Evolutionary conservation across 2,797 vertebrate genomes (phyloP).

Genomic region (Octomys mimax): DNA sequence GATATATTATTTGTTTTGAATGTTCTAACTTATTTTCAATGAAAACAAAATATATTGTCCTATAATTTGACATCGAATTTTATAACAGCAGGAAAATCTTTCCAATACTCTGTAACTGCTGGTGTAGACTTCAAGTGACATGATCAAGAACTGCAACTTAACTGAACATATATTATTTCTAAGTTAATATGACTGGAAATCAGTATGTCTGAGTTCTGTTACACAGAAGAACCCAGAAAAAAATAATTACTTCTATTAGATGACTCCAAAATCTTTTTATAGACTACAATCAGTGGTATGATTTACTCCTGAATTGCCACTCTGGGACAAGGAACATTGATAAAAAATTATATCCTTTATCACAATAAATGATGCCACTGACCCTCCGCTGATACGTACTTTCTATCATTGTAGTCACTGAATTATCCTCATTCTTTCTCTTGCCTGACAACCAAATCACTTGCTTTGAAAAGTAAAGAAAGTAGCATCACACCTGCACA

Average conservation of each 20-base stretch:
- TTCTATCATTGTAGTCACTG: background rate
- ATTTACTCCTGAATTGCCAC: slow-evolving; percentile 76
- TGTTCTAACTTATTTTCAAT: slow-evolving; percentile 55
- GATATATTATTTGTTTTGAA: slow-evolving; percentile 62
- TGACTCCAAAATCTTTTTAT: slow-evolving; percentile 82
- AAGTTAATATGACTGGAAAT: slow-evolving; percentile 85
- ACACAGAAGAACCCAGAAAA: slow-evolving; percentile 79
- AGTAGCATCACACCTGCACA: background rate
- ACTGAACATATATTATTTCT: slow-evolving; percentile 85
- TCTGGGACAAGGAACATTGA: slow-evolving; percentile 73
- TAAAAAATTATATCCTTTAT: slow-evolving; percentile 76
- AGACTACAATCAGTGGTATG: slow-evolving; percentile 78
- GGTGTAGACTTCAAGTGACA: slow-evolving; percentile 68
- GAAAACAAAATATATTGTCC: slow-evolving; percentile 61
- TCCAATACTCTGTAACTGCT: slow-evolving; percentile 77
- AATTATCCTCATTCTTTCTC: background rate
- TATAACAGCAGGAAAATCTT: slow-evolving; percentile 75
- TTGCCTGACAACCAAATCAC: background rate
- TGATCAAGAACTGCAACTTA: slow-evolving; percentile 83
- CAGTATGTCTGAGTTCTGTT: slow-evolving; percentile 82
- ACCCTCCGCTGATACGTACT: background rate
- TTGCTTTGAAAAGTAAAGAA: slow-evolving; percentile 30
- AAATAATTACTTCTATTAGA: slow-evolving; percentile 81
- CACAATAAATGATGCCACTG: slow-evolving; percentile 51
- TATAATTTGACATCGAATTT: slow-evolving; percentile 75